These are phyloP conservation scores for Bilobella aurantiaca DNA, from an alignment of 1,140 invertebrate genomes.

Conservation along the genomic window DNA sequence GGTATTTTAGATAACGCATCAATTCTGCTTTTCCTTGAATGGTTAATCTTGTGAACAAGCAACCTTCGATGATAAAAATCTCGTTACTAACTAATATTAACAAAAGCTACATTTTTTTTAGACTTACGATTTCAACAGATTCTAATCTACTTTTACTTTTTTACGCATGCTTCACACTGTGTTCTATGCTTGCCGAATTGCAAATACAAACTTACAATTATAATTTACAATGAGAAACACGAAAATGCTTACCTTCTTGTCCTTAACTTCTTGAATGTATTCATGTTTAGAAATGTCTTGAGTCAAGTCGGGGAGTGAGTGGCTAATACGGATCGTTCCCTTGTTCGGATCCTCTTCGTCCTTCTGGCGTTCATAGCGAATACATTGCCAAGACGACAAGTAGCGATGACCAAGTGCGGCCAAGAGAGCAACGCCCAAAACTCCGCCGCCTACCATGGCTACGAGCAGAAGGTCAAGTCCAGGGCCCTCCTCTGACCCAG, in stretches of 20 bases:
- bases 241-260: constrained; percentile 51
- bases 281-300: constrained; percentile 57
- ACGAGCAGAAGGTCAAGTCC: constrained; percentile 7
- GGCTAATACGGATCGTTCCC: constrained; percentile 58
- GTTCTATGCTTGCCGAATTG: no score
- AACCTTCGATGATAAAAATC: no score
- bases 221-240: not conserved
- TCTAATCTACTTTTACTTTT: no score
- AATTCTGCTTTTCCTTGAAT: no score
- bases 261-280: constrained; percentile 60
- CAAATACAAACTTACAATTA: no score
- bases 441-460: constrained; percentile 10
- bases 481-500: not conserved
- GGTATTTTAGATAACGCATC: no score
- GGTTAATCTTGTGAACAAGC: no score
- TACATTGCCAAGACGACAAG: constrained; percentile 17
- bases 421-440: constrained; percentile 13
- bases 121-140: no score
- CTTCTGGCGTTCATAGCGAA: constrained; percentile 35
- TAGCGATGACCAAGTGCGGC: constrained; percentile 16
- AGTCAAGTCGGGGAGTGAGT: constrained; percentile 61
- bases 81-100: no score
- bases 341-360: constrained; percentile 51
- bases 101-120: no score
- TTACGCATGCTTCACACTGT: no score